Evolutionary conservation across 2,888 invertebrate species (phyloP).

Genomic region (Ophion slaviceki): DNA sequence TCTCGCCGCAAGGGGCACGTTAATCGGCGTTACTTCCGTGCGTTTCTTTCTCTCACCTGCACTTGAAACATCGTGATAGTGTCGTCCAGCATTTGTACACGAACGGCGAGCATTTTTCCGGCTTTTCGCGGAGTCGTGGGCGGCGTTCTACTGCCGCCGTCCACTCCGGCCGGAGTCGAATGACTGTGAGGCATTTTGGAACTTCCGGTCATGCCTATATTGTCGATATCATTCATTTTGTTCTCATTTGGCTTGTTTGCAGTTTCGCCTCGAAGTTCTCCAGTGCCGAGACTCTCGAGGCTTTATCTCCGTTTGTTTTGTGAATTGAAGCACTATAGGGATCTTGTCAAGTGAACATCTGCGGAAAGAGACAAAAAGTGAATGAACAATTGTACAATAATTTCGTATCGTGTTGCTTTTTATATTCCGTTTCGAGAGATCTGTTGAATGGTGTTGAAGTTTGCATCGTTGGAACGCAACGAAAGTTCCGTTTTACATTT

Average conservation of each 20-base stretch:
- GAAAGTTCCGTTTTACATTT: too few species aligned
- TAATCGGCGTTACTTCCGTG: not conserved
- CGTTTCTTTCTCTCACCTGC: slow-evolving; percentile 87
- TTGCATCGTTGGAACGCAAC: too few species aligned
- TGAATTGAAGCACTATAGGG: slow-evolving; percentile 1
- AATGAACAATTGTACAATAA: not conserved
- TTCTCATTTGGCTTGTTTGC: slow-evolving; percentile 55
- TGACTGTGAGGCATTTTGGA: slow-evolving; percentile 93
- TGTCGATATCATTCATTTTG: slow-evolving; percentile 81
- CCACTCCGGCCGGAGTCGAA: slow-evolving; percentile 93
- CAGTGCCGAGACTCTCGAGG: slow-evolving; percentile 13
- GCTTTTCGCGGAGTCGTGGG: slow-evolving; percentile 92
- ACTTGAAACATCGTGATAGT: slow-evolving; percentile 96
- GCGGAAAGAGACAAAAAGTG: not conserved
- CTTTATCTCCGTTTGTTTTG: not conserved
- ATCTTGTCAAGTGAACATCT: slow-evolving; percentile 62
- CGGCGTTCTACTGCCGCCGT: slow-evolving; percentile 90
- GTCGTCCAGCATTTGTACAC: slow-evolving; percentile 96
- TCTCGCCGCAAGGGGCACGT: not conserved
- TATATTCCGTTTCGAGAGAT: too few species aligned
- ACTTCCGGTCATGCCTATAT: slow-evolving; percentile 80
- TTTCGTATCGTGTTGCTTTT: too few species aligned
- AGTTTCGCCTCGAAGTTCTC: slow-evolving; percentile 31
- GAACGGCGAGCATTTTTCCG: slow-evolving; percentile 94
- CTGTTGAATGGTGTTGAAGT: too few species aligned